phyloP scores from a whole-genome alignment of 2,113 vertebrate genomes.

The Thamnaconus septentrionalis region DNA sequence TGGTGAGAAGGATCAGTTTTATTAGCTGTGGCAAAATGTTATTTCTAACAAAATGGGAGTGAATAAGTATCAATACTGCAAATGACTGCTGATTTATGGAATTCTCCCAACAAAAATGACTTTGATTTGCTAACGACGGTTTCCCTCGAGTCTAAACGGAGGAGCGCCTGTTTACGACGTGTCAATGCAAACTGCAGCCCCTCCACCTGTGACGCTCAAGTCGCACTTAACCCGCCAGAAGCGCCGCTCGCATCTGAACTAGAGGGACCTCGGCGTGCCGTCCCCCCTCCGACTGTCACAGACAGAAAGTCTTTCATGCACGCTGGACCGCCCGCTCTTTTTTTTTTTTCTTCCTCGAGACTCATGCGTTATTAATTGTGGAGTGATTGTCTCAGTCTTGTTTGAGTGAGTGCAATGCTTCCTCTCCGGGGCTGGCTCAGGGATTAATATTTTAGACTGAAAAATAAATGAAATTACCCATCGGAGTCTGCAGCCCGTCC shows the following conservation, averaged over 20 bases:
- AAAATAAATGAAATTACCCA: conserved; percentile 80
- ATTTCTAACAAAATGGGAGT: too few relatives aligned
- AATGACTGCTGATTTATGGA: too few relatives aligned
- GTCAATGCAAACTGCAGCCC: too few relatives aligned
- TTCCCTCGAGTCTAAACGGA: too few relatives aligned
- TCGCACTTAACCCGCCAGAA: conserved; percentile 9
- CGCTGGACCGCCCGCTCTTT: conserved; percentile 53
- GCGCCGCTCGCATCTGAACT: conserved; percentile 29
- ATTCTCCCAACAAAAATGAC: too few relatives aligned
- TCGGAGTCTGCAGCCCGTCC: conserved; percentile 70
- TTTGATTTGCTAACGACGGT: too few relatives aligned
- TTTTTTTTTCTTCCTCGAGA: conserved; percentile 31
- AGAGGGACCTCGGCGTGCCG: conserved; percentile 33
- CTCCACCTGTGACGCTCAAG: not conserved
- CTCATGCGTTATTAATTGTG: conserved; percentile 78
- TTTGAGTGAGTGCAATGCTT: conserved; percentile 74
- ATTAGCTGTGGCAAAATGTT: too few relatives aligned
- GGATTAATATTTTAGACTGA: conserved; percentile 79
- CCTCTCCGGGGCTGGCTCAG: conserved; percentile 65
- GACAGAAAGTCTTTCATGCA: conserved; percentile 47
- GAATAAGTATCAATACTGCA: too few relatives aligned
- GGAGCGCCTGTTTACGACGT: too few relatives aligned
- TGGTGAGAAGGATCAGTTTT: too few relatives aligned
- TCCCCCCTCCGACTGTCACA: conserved; percentile 42
- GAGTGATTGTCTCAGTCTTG: conserved; percentile 72